These are phyloP conservation scores for Eriocheir sinensis DNA, from an alignment of 1,140 invertebrate genomes.

Conservation along the genomic window DNA sequence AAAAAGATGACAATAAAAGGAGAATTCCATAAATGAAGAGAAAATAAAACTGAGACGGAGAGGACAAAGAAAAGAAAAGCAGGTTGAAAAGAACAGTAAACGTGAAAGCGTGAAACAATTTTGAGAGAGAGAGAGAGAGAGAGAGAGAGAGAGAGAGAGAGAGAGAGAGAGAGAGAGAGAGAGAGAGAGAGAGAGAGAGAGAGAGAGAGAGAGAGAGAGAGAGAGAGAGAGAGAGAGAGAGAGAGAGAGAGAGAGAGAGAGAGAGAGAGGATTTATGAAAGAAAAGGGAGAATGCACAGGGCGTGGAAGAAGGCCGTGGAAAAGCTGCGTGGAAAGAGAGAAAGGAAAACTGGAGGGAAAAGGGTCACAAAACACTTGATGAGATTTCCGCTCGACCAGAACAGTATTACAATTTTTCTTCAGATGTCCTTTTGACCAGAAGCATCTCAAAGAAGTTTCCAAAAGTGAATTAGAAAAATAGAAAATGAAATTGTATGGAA, in stretches of 20 bases:
- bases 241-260: conserved; percentile 2
- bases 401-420: neutral
- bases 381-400: neutral
- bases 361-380: neutral
- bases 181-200: neutral
- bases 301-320: neutral
- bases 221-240: conserved; percentile 6
- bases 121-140: neutral
- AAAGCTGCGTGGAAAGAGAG: neutral
- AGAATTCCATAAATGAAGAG: neutral
- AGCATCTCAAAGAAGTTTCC: neutral
- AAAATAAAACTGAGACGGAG: neutral
- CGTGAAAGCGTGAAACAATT: neutral
- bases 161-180: neutral
- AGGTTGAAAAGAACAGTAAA: neutral
- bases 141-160: neutral
- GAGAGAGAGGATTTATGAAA: neutral
- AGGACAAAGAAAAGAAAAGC: neutral
- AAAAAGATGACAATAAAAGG: neutral
- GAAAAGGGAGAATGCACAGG: neutral
- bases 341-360: neutral
- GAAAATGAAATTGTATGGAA: neutral
- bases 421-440: neutral
- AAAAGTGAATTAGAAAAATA: neutral
- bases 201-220: neutral